Percentiles rank a stretch among this genome's conserved stretches.
Evolutionary conservation across 1,140 invertebrate genomes (phyloP).

Genomic region (Zaprionus taronus): DNA sequence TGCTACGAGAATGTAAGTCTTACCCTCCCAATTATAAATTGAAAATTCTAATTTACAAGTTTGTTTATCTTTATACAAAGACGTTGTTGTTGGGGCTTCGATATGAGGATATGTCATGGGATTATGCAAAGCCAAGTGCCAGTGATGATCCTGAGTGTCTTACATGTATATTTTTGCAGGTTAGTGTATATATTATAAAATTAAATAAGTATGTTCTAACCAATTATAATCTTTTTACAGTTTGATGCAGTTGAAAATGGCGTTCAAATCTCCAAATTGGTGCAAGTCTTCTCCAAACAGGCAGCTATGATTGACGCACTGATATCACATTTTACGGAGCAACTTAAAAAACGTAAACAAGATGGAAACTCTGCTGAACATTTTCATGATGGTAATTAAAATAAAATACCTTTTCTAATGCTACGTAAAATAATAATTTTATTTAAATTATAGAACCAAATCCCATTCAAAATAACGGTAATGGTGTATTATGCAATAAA

Average conservation of each 20-base stretch:
- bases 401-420: background rate
- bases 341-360: slow-evolving; percentile 70
- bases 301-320: slow-evolving; percentile 96
- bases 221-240: slow-evolving; percentile 76
- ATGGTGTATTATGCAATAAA: slow-evolving; percentile 90
- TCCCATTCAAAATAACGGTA: slow-evolving; percentile 84
- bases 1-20: slow-evolving; percentile 91
- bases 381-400: slow-evolving; percentile 82
- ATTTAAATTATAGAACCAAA: slow-evolving; percentile 72
- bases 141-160: slow-evolving; percentile 94
- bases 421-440: background rate
- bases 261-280: slow-evolving; percentile 90
- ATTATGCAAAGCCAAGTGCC: slow-evolving; percentile 93
- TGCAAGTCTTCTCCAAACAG: slow-evolving; percentile 95
- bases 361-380: slow-evolving; percentile 85
- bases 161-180: slow-evolving; percentile 94
- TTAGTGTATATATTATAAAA: slow-evolving; percentile 18
- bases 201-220: background rate
- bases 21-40: background rate
- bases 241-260: slow-evolving; percentile 95
- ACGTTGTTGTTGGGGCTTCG: slow-evolving; percentile 92
- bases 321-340: slow-evolving; percentile 92
- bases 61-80: slow-evolving; percentile 84
- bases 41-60: background rate
- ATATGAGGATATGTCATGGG: slow-evolving; percentile 95